These are phyloP conservation scores for Tanypteryx hageni DNA, from an alignment of 2,888 invertebrate genomes.

Conservation along the genomic window DNA sequence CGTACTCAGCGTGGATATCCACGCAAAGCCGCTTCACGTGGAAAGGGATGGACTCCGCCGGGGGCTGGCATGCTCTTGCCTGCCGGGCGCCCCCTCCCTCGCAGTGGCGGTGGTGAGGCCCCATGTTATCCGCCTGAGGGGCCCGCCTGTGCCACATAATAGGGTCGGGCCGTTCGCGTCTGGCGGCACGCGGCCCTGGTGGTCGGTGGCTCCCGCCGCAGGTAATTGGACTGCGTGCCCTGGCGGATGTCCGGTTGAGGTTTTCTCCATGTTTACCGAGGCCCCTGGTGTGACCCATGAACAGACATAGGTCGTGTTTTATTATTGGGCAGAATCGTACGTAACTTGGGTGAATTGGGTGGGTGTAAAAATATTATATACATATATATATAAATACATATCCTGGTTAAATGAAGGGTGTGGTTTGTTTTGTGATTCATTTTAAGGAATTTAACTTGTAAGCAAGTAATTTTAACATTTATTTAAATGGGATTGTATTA, in stretches of 20 bases:
- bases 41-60: slow-evolving; percentile 46
- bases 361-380: slow-evolving; percentile 20
- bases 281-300: slow-evolving; percentile 57
- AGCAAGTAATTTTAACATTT: not conserved
- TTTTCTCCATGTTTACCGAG: slow-evolving; percentile 17
- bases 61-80: slow-evolving; percentile 55
- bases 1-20: slow-evolving; percentile 52
- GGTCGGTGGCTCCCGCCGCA: slow-evolving; percentile 63
- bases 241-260: slow-evolving; percentile 53
- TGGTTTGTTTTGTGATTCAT: not conserved
- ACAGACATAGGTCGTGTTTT: slow-evolving; percentile 52
- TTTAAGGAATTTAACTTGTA: not conserved
- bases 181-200: slow-evolving; percentile 61
- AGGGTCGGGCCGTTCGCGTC: slow-evolving; percentile 60
- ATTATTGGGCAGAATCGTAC: not conserved
- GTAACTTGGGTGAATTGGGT: slow-evolving; percentile 45
- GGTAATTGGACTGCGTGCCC: slow-evolving; percentile 64
- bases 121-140: slow-evolving; percentile 52
- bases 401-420: not conserved
- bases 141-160: slow-evolving; percentile 61
- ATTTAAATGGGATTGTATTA: not conserved
- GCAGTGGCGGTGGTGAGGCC: slow-evolving; percentile 60
- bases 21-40: slow-evolving; percentile 52
- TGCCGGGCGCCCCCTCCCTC: slow-evolving; percentile 55
- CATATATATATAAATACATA: not conserved